Conservation (phyloP, 2,113 vertebrate genomes). For the Ptychochromis oligacanthus region DNA sequence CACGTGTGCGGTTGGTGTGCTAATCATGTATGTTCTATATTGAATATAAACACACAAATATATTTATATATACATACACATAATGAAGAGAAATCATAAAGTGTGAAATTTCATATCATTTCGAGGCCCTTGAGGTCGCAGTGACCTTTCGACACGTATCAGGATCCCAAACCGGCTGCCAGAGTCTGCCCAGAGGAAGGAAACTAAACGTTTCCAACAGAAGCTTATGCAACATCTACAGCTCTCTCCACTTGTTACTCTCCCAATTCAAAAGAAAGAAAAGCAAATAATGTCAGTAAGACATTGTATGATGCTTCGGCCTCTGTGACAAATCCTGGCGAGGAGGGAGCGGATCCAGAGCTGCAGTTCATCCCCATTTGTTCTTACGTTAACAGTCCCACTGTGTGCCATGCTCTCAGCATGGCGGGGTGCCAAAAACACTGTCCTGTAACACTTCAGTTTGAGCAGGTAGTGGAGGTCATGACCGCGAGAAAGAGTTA, state of each 20-base stretch:
- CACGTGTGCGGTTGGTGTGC: slow-evolving; percentile 67
- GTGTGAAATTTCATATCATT: slow-evolving; percentile 59
- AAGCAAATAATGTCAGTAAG: slow-evolving; percentile 15
- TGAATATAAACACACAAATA: slow-evolving; percentile 80
- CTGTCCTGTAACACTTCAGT: slow-evolving; percentile 54
- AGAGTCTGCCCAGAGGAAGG: slow-evolving; percentile 29
- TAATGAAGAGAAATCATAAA: slow-evolving; percentile 67
- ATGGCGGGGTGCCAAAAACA: slow-evolving; percentile 33
- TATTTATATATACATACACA: slow-evolving; percentile 79
- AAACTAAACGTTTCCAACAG: slow-evolving; percentile 8
- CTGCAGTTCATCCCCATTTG: slow-evolving; percentile 15
- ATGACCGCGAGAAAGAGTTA: slow-evolving; percentile 3
- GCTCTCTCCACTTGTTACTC: slow-evolving; percentile 28
- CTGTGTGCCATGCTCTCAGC: slow-evolving; percentile 19
- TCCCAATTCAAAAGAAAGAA: slow-evolving; percentile 57
- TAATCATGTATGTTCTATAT: slow-evolving; percentile 72
- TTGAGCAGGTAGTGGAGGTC: slow-evolving; percentile 13
- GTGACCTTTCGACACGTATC: not conserved
- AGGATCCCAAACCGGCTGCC: slow-evolving; percentile 30
- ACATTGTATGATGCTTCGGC: not conserved
- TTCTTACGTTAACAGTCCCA: slow-evolving; percentile 23
- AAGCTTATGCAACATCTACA: not conserved
- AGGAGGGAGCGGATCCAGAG: slow-evolving; percentile 14
- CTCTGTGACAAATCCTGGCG: slow-evolving; percentile 26
- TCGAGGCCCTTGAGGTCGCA: slow-evolving; percentile 14